A percentile compares a stretch with the other conserved stretches of the same genome.
phyloP scores from a whole-genome alignment of 2,888 invertebrate species.

The Molanna angustata region DNA sequence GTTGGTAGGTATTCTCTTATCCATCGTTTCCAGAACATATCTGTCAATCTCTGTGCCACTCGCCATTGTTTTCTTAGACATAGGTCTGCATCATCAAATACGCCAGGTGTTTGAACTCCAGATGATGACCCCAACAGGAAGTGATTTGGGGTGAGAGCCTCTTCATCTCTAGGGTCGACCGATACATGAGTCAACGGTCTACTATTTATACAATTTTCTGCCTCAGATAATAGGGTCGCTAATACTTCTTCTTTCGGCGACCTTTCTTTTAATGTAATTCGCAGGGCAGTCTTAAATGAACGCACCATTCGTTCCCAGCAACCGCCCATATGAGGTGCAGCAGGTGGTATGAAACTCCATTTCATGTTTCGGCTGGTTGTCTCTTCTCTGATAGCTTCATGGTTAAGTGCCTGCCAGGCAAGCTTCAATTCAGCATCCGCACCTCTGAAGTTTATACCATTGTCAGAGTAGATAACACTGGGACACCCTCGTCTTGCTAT shows the following conservation, averaged over 20 bases:
- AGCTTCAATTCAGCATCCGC: background rate
- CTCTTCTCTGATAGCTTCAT: background rate
- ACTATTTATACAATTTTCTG: background rate
- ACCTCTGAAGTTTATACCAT: slow-evolving; percentile 6
- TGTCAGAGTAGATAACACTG: background rate
- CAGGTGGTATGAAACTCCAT: slow-evolving; percentile 34
- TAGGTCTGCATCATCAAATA: background rate
- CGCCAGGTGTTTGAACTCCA: background rate
- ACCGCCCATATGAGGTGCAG: slow-evolving; percentile 32
- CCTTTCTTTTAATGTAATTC: slow-evolving; percentile 23
- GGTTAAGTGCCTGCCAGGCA: background rate
- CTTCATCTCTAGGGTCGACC: background rate
- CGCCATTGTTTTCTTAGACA: slow-evolving; percentile 1
- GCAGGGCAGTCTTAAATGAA: slow-evolving; percentile 29
- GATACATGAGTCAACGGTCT: slow-evolving; percentile 2
- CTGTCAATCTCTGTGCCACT: background rate
- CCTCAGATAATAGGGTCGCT: too few relatives aligned
- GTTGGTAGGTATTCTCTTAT: slow-evolving; percentile 30
- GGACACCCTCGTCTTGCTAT: slow-evolving; percentile 6
- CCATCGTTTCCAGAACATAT: slow-evolving; percentile 30
- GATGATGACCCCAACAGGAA: background rate
- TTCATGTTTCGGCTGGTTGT: slow-evolving; percentile 8
- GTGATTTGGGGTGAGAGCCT: background rate
- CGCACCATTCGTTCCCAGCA: slow-evolving; percentile 34
- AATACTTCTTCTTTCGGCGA: background rate